Conservation (phyloP, 2,113 vertebrate species). For the Neomonachus schauinslandi region DNA sequence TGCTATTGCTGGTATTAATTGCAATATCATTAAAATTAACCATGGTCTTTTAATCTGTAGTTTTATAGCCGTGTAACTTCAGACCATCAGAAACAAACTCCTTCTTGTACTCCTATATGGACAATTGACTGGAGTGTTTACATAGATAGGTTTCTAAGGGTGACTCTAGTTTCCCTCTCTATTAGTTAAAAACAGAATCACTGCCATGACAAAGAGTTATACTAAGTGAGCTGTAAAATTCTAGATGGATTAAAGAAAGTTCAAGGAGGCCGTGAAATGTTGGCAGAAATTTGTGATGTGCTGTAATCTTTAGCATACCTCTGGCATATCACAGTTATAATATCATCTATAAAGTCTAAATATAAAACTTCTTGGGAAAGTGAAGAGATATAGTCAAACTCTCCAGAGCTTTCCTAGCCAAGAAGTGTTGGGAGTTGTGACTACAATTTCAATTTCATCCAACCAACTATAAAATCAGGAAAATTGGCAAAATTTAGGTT, state of each 20-base stretch:
- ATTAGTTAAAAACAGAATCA: background rate
- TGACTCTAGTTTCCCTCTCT: background rate
- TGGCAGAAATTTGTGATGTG: background rate
- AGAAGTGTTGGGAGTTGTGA: background rate
- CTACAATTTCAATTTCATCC: background rate
- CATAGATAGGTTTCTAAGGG: background rate
- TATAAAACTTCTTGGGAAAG: background rate
- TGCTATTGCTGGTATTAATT: background rate
- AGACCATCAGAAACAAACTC: background rate
- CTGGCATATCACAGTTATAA: background rate
- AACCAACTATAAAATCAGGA: background rate
- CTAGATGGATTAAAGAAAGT: background rate
- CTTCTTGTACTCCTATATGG: background rate
- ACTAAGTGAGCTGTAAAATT: background rate
- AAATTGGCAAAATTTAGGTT: background rate
- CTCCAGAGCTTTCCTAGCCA: background rate
- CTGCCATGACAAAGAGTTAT: background rate
- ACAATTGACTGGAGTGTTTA: background rate
- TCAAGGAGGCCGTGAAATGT: background rate
- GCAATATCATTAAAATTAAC: background rate
- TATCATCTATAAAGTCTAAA: background rate
- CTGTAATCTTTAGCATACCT: background rate
- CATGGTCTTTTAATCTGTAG: background rate
- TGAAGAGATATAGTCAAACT: background rate
- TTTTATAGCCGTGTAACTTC: background rate